Evolutionary conservation across 2,797 vertebrate species (phyloP), one percentile per base, ranked within the genome.

Genomic region (Notolabrus celidotus): DNA sequence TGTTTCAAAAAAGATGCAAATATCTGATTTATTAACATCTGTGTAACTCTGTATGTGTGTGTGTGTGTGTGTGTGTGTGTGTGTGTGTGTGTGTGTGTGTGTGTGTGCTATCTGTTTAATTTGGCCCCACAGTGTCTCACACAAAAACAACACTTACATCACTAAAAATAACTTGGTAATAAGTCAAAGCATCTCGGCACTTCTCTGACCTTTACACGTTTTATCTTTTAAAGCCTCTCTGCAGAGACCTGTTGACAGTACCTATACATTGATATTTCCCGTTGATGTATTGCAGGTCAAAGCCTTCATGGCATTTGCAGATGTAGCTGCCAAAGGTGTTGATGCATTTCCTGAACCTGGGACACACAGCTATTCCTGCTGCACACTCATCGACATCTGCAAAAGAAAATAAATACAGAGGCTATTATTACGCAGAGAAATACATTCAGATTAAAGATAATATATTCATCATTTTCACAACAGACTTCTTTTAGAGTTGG

Each of bases 281-380:
- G 38, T 95, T 96, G 16, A 97, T 92, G 92, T 97, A 98, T 83
- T 96, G 92, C 83, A 99, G 93, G 87, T 98, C 96, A 17, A 97
- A 99, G 61, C 98, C 98, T 58, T 96, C 92, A 0, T 96, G 95
- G 65, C 98, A 99, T 73, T 95, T 98, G 96, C 98, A 99, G 89
- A 98, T 93, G 92, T 99, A 99, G 88, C 98, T 99, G 46, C 98
- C 98, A 0, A 99, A 99, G 2, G 98, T 99, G 91, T 99, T 99
- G 86, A 97, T 90, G 3, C 98, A 99, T 84, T 98, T 96, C 77
- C 97, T 94, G 84, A 96, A 96, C 20, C 94, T 89, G 2, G 98
- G 97, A 74, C 98, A 99, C 69, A 95, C 89, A 0, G 93, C 96
- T 51, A 94, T 94, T 31, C 97, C 95, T 5, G 94, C 85, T 3